Percentiles rank a stretch among this genome's conserved stretches.
Evolutionary conservation across 2,113 vertebrate genomes (phyloP).

Genomic region (Solea senegalensis): DNA sequence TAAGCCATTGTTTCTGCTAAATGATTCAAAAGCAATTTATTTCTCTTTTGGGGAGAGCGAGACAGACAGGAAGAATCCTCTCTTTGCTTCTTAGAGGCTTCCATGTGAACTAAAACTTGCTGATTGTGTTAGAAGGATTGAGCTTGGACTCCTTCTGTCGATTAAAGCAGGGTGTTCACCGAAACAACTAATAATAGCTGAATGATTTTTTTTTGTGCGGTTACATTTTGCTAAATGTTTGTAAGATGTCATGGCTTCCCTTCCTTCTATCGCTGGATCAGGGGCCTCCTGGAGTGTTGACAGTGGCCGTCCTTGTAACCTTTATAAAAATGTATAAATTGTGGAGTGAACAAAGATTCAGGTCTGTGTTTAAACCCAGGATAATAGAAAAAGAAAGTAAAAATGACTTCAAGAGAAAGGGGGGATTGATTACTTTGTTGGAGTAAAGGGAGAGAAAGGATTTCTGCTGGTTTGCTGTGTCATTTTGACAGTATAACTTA

Average conservation of each 20-base stretch:
- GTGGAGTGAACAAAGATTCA: slow-evolving; percentile 9
- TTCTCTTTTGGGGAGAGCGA: slow-evolving; percentile 45
- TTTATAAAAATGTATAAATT: too few species aligned
- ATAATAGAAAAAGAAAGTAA: too few species aligned
- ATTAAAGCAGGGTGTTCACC: not conserved
- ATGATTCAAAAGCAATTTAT: slow-evolving; percentile 65
- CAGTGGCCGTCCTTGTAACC: too few species aligned
- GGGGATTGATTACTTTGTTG: too few species aligned
- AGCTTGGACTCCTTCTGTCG: too few species aligned
- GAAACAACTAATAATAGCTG: slow-evolving; percentile 7
- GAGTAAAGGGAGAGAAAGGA: too few species aligned
- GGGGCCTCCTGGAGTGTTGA: slow-evolving; percentile 35
- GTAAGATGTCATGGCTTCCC: slow-evolving; percentile 10
- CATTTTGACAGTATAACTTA: too few species aligned
- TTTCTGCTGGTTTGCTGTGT: too few species aligned
- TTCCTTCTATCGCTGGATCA: slow-evolving; percentile 27
- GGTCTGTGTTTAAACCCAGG: too few species aligned
- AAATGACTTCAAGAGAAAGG: too few species aligned
- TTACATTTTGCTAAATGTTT: slow-evolving; percentile 1
- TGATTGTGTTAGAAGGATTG: not conserved
- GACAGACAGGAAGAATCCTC: slow-evolving; percentile 16
- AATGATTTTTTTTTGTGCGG: not conserved
- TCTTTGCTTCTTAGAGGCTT: slow-evolving; percentile 14
- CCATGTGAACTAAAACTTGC: slow-evolving; percentile 32
- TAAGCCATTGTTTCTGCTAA: slow-evolving; percentile 60